Evolutionary conservation across 2,888 invertebrate genomes (phyloP).

Genomic region (Heterodera filipjevi): DNA sequence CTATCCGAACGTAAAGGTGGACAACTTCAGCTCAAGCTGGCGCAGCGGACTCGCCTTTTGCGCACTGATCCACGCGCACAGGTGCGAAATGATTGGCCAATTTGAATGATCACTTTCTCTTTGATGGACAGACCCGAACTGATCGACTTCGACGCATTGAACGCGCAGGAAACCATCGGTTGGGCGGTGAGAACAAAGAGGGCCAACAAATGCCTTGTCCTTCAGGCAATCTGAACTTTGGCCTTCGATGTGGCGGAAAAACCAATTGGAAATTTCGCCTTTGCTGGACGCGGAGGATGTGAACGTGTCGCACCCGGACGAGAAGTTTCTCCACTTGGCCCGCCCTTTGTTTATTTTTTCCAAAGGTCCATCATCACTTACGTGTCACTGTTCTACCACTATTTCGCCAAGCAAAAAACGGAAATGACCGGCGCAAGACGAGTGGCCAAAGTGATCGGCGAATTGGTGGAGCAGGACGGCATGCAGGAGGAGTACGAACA

Average conservation of each 20-base stretch:
- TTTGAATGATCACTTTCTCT: background rate
- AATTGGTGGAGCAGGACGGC: conserved; percentile 91
- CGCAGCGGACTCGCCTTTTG: conserved; percentile 94
- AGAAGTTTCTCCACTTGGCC: conserved; percentile 74
- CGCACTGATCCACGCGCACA: conserved; percentile 93
- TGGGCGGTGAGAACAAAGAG: background rate
- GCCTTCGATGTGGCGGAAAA: conserved; percentile 93
- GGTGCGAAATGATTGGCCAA: conserved; percentile 50
- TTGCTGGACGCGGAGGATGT: conserved; percentile 95
- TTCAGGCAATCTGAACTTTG: conserved; percentile 82
- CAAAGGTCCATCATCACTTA: conserved; percentile 85
- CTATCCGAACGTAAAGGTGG: conserved; percentile 72
- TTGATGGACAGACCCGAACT: conserved; percentile 80
- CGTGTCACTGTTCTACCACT: conserved; percentile 97
- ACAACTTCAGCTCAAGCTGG: conserved; percentile 80
- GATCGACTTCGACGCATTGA: conserved; percentile 75
- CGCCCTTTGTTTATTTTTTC: background rate
- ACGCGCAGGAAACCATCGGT: conserved; percentile 82
- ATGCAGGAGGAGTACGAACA: conserved; percentile 86
- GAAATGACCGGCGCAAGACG: conserved; percentile 95
- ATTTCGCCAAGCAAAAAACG: conserved; percentile 97
- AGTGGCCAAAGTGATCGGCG: conserved; percentile 94
- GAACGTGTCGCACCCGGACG: conserved; percentile 89
- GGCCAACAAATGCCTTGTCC: background rate
- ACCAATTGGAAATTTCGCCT: conserved; percentile 84